These are phyloP conservation scores for Tychaedon coryphoeus DNA, from an alignment of 2,113 vertebrate species.

Conservation along the genomic window DNA sequence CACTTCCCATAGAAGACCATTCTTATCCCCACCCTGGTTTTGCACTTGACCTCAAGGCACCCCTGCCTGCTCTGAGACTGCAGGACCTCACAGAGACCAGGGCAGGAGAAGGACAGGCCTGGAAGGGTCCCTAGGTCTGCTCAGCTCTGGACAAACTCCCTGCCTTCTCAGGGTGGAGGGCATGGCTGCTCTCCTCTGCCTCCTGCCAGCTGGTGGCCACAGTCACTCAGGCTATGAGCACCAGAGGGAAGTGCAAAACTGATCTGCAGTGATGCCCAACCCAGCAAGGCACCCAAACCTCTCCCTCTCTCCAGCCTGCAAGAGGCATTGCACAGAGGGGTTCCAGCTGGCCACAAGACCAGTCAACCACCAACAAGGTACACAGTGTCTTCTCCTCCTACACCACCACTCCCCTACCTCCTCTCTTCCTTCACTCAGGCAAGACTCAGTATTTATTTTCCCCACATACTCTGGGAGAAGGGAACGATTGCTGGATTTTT, in stretches of 20 bases:
- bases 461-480: rapidly evolving
- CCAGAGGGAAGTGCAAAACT: neutral
- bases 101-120: neutral
- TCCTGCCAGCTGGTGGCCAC: rapidly evolving
- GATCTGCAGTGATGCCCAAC: neutral
- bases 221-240: neutral
- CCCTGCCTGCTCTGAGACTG: neutral
- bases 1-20: neutral
- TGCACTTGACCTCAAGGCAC: neutral
- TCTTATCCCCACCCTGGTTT: neutral
- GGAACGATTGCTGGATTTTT: rapidly evolving
- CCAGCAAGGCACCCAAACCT: neutral
- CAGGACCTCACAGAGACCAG: neutral
- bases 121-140: neutral
- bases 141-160: neutral
- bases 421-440: neutral
- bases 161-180: neutral
- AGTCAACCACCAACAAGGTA: neutral
- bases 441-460: neutral
- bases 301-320: neutral
- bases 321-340: neutral
- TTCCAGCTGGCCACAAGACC: neutral
- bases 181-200: neutral
- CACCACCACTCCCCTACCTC: neutral
- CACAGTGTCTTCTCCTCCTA: neutral